A percentile compares a stretch with the other conserved stretches of the same genome.
These are phyloP conservation scores for Chydorus sphaericus DNA, from an alignment of 2,888 invertebrate genomes.

Conservation along the genomic window DNA sequence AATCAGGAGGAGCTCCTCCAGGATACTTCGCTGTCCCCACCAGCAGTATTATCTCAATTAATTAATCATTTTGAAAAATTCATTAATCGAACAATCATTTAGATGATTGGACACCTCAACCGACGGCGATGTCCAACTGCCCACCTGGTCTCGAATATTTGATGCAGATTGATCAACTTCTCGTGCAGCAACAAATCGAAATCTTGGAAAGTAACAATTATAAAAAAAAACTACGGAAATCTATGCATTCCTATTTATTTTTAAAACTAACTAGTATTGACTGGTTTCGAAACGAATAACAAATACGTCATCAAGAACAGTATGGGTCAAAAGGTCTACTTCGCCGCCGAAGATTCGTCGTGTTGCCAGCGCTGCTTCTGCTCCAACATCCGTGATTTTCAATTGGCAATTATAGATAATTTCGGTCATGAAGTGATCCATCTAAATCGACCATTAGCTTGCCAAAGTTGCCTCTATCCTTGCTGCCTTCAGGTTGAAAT, in stretches of 20 bases:
- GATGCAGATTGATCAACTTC: slow-evolving; percentile 66
- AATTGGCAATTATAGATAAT: slow-evolving; percentile 73
- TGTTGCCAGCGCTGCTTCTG: slow-evolving; percentile 72
- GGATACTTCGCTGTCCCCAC: too few species aligned
- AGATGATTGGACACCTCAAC: slow-evolving; percentile 70
- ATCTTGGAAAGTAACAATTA: slow-evolving; percentile 22
- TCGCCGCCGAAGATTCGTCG: slow-evolving; percentile 68
- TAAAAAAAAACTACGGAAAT: neutral
- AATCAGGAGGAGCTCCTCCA: too few species aligned
- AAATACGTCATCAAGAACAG: slow-evolving; percentile 71
- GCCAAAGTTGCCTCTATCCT: slow-evolving; percentile 69
- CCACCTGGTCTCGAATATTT: slow-evolving; percentile 81
- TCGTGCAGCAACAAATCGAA: slow-evolving; percentile 28
- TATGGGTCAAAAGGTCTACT: slow-evolving; percentile 62
- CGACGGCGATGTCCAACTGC: slow-evolving; percentile 49
- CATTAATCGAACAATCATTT: too few species aligned
- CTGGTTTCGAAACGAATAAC: slow-evolving; percentile 77
- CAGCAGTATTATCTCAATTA: too few species aligned
- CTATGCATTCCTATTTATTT: slow-evolving; percentile 9
- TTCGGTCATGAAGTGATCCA: slow-evolving; percentile 72
- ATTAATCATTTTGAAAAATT: too few species aligned
- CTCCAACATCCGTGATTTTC: slow-evolving; percentile 66
- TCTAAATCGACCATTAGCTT: slow-evolving; percentile 63
- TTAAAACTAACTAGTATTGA: slow-evolving; percentile 42
- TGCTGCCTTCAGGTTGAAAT: slow-evolving; percentile 74